Percentiles rank a stretch among this genome's conserved stretches.
Conservation (phyloP, 2,888 invertebrate genomes). For the Acronicta alni region DNA sequence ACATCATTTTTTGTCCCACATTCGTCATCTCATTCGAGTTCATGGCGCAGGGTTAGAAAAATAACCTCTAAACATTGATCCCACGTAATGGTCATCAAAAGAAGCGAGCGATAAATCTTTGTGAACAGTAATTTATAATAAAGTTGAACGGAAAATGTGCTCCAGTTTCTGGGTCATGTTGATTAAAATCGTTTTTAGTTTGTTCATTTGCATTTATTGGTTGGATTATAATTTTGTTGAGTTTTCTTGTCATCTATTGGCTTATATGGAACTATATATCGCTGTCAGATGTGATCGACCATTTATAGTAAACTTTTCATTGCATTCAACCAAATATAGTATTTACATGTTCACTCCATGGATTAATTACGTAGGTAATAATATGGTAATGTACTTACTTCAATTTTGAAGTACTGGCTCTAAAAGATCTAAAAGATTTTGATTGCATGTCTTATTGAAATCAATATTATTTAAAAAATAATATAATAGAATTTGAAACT, state of each 20-base stretch:
- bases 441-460: too few species aligned
- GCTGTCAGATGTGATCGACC: too few species aligned
- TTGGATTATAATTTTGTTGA: conserved; percentile 11
- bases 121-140: conserved; percentile 37
- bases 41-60: conserved; percentile 80
- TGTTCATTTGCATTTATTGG: conserved; percentile 31
- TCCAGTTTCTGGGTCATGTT: conserved; percentile 35
- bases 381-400: too few species aligned
- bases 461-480: too few species aligned
- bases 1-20: conserved; percentile 55
- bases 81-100: conserved; percentile 62
- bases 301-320: too few species aligned
- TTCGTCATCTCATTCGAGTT: conserved; percentile 74
- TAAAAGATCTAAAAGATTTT: too few species aligned
- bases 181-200: conserved; percentile 26
- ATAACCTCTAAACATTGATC: conserved; percentile 53
- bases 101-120: conserved; percentile 52
- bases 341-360: too few species aligned
- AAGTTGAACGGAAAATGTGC: conserved; percentile 31
- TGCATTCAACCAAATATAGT: too few species aligned
- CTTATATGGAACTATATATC: too few species aligned
- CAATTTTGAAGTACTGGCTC: too few species aligned
- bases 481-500: too few species aligned
- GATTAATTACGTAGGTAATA: too few species aligned
- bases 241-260: background rate